phyloP scores from a whole-genome alignment of 2,888 invertebrate genomes.

The Cephus pygmeus region DNA sequence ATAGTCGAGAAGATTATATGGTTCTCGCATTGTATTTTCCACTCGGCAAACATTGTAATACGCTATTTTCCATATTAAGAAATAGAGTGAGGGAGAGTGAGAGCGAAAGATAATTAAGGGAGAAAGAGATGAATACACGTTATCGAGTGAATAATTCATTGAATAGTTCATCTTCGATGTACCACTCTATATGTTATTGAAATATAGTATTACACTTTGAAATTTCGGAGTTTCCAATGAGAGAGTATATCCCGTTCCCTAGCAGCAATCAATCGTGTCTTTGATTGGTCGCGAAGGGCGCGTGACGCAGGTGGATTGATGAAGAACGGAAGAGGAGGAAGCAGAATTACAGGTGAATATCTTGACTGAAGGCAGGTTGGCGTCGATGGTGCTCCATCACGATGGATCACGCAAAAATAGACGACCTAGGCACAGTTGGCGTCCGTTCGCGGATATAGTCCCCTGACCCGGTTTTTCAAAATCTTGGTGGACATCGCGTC shows the following conservation, averaged over 20 bases:
- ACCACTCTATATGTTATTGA: slow-evolving; percentile 58
- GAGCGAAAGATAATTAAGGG: slow-evolving; percentile 12
- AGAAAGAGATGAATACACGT: slow-evolving; percentile 27
- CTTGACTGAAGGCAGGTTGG: background rate
- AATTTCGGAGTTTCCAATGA: background rate
- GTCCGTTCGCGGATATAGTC: slow-evolving; percentile 27
- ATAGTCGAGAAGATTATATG: slow-evolving; percentile 19
- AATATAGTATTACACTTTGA: slow-evolving; percentile 50
- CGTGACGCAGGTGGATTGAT: no score
- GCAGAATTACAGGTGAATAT: background rate
- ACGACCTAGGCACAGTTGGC: slow-evolving; percentile 56
- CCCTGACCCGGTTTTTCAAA: slow-evolving; percentile 8
- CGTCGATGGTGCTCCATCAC: background rate
- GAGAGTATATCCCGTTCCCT: background rate
- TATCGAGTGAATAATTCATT: slow-evolving; percentile 52
- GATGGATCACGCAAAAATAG: slow-evolving; percentile 39
- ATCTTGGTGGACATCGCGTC: background rate
- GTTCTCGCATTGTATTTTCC: slow-evolving; percentile 50
- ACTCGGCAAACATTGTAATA: slow-evolving; percentile 52
- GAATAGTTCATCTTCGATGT: slow-evolving; percentile 56
- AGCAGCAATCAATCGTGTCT: background rate
- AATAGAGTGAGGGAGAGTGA: slow-evolving; percentile 10
- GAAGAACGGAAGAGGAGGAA: background rate
- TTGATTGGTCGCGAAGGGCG: background rate
- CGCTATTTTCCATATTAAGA: slow-evolving; percentile 56